Percentiles rank a stretch among this genome's conserved stretches.
Evolutionary conservation across 2,113 vertebrate species (phyloP).

Genomic region (Theristicus caerulescens): DNA sequence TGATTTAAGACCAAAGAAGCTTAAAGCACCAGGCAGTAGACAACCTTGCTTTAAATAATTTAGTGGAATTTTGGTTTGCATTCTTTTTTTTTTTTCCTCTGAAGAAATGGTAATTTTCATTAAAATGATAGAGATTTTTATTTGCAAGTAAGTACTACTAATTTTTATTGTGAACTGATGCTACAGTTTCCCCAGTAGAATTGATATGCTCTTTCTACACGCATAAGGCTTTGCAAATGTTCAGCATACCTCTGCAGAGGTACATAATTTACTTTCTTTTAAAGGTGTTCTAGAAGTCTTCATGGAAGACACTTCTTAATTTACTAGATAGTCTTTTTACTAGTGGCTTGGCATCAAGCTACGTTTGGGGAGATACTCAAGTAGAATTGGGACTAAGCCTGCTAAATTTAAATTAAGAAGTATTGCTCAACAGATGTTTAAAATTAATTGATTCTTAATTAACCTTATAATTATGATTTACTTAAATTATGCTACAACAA

Average conservation of each 20-base stretch:
- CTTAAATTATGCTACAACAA: not conserved
- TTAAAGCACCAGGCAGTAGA: not conserved
- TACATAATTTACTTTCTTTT: not conserved
- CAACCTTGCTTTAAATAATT: not conserved
- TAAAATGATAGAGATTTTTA: not conserved
- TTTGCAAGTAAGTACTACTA: not conserved
- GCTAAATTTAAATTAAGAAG: not conserved
- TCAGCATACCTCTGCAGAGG: not conserved
- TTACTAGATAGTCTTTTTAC: not conserved
- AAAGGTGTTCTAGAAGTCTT: not conserved
- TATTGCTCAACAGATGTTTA: not conserved
- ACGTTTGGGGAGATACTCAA: not conserved
- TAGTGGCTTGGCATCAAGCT: not conserved
- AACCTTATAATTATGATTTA: not conserved
- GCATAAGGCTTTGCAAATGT: not conserved
- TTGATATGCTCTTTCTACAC: rapidly evolving
- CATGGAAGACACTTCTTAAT: not conserved
- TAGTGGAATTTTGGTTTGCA: not conserved
- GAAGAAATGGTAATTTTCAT: not conserved
- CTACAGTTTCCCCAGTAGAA: not conserved
- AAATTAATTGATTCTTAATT: not conserved
- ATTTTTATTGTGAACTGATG: not conserved
- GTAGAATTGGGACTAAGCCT: not conserved
- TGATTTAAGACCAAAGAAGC: not conserved
- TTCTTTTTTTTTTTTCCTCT: not conserved